Evolutionary conservation across 1,140 invertebrate genomes (phyloP).

Genomic region (Elymnias hypermnestra): DNA sequence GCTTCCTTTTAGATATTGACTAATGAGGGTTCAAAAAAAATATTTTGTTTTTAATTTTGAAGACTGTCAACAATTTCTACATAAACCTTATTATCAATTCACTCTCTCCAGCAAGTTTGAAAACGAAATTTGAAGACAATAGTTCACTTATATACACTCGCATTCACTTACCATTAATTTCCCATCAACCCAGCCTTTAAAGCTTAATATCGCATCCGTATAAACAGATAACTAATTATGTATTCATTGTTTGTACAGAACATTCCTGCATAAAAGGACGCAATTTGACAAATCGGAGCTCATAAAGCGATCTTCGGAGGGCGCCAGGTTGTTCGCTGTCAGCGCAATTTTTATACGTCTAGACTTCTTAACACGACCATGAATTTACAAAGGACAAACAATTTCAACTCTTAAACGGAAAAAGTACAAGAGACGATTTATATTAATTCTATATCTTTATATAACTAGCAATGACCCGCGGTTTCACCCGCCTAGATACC

Average conservation of each 20-base stretch:
- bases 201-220: conserved; percentile 14
- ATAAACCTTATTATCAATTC: too few species aligned
- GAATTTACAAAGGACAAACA: conserved; percentile 20
- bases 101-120: neutral
- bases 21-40: too few species aligned
- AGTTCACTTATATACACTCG: neutral
- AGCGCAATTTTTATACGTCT: conserved; percentile 45
- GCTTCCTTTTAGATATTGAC: too few species aligned
- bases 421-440: neutral
- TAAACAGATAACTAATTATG: conserved; percentile 18
- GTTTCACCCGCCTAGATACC: too few species aligned
- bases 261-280: conserved; percentile 17
- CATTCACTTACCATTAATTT: conserved; percentile 12
- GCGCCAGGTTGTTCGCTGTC: conserved; percentile 40
- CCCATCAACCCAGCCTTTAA: conserved; percentile 2
- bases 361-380: conserved; percentile 25
- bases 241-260: conserved; percentile 26
- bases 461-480: too few species aligned
- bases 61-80: too few species aligned
- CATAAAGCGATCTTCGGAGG: conserved; percentile 31
- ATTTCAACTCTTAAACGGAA: neutral
- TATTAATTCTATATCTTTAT: too few species aligned
- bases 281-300: conserved; percentile 39
- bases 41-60: too few species aligned
- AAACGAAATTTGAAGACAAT: neutral